Base-by-base conservation (phyloP, 2,113 vertebrate species). In the Zosterops pallidus region DNA sequence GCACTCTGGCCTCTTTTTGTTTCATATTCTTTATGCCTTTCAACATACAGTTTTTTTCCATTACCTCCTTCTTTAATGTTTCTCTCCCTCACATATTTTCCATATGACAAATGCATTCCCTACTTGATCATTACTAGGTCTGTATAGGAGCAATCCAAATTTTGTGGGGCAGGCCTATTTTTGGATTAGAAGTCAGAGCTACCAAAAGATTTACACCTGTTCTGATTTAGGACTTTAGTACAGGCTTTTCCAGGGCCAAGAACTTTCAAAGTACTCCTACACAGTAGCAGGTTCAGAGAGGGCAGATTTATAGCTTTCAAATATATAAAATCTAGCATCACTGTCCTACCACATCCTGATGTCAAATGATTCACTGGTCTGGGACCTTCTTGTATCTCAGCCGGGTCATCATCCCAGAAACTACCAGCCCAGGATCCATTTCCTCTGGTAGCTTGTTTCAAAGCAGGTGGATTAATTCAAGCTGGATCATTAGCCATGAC, bases 1-100 rank as follows among this genome's bases (percentile, higher is more conserved):
- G 65, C 47, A 78, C 26, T 90, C 60, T 60, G 47, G 46, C 47
- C 50, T 92, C 71, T 72, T 89, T 77, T 91, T 86, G 46, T 83
- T 93, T 86, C 5, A 1, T 86, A 81, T 83, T 94, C 55, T 86
- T 88, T 69, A 80, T 55, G 71, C 39, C 26, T 88, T 93, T 86
- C 72, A 94, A 81, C 35, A 75, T 9, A 77, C n/a, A 55, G 7
- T 10, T 77, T 77, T 91, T 94, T 92, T 57, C 83, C 83, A 77
- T 90, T 90, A 92, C 75, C 79, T 90, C 24, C 39, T 83, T 93
- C 89, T 86, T 86, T 81, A 77, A 86, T 67, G 60, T 52, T 86
- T 93, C 52, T 68, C 35, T 77, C 79, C 50, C 64, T 86, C 0
- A 0, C 68, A 59, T 92, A 86, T 77, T 93, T 93, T 70, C 76